Base-by-base conservation (phyloP, 2,888 invertebrate genomes). In the Meteorus cinctellus region DNA sequence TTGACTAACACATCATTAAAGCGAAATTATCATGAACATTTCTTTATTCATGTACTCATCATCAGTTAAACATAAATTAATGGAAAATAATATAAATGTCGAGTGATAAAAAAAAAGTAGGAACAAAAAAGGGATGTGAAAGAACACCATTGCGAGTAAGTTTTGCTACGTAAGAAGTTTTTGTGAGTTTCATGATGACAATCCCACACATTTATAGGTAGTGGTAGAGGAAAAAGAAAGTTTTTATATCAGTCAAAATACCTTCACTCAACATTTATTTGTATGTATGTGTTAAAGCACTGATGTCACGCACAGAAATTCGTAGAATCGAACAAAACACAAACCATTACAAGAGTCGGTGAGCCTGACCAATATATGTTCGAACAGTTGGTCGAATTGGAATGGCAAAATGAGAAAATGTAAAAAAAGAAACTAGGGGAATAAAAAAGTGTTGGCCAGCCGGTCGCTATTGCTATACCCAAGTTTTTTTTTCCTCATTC, bases 311-410 rank as follows among this genome's bases (percentile, higher is more conserved):
- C 55, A 55, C 24, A 24, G 24, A 24, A 55, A 19, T 55, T 19
- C 55, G 55, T 55, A 55, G 24, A 55, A 55, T 55, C 55, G 24
- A 24, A 19, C n/a, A 19, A 55, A 55, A 55, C 55, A 55, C n/a
- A 48, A 14, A 48, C 48, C n/a, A 48, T 55, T 55, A 55, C 19
- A 55, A 19, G 19, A 55, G 55, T 55, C 8, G n/a, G 10, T 4
- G 55, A 55, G 55, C 10, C 19, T 8, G n/a, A 19, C 55, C 55
- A 55, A 55, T 55, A 55, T 55, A 4, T 55, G 5, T 19, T 4
- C 55, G 24, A 24, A 24, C 24, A 55, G 55, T 55, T 55, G 55
- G 55, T 55, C 10, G 55, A 55, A 55, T 55, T 55, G 55, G 19
- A 55, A 19, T 24, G 55, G 55, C 19, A 19, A 55, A 55, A 55